Base-by-base conservation (phyloP, 2,113 vertebrate species). In the Dicrurus megarhynchus region DNA sequence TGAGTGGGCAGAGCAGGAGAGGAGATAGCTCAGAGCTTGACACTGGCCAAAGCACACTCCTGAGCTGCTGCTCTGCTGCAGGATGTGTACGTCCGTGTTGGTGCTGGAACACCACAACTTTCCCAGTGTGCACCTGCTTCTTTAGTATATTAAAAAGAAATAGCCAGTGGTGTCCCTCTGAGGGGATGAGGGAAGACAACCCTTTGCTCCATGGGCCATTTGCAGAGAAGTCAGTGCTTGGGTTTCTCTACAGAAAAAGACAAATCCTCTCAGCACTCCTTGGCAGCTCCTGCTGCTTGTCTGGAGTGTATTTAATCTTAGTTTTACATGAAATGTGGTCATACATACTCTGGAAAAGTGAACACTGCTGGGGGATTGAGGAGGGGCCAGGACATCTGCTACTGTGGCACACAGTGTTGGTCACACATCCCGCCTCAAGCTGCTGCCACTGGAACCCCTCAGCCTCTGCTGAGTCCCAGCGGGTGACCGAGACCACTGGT, bases 161-260 rank as follows among this genome's bases (percentile, higher is more conserved):
- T 2, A 86, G 46, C n/a, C 23, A 6, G 8, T 0, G 3, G 22
- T 22, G 30, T 53, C 57, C 35, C 44, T 26, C 41, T 16, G 46
- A 65, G 27, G 39, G 5, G 16, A 35, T 5, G 44, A 30, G 3
- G 32, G 22, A 47, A 27, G n/a, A 37, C 0, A 1, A 4, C 20
- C 27, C 12, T 37, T 47, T 1, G 1, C n/a, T 35, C 6, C 0
- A 4, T 0, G 1, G 44, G 44, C 37, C 69, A 39, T n/a, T n/a
- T n/a, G n/a, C n/a, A n/a, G 24, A 49, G 35, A 24, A 44, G 35
- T 20, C 35, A 11, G 47, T 0, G 0, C 27, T 42, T 39, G 18
- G 20, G 8, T 39, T 60, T 50, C 44, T 23, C n/a, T 47, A 18
- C 32, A 37, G 57, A 26, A 57, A 53, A 53, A 7, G 37, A 15